Base-by-base conservation (phyloP, 1,140 invertebrate species). In the Arion vulgaris region DNA sequence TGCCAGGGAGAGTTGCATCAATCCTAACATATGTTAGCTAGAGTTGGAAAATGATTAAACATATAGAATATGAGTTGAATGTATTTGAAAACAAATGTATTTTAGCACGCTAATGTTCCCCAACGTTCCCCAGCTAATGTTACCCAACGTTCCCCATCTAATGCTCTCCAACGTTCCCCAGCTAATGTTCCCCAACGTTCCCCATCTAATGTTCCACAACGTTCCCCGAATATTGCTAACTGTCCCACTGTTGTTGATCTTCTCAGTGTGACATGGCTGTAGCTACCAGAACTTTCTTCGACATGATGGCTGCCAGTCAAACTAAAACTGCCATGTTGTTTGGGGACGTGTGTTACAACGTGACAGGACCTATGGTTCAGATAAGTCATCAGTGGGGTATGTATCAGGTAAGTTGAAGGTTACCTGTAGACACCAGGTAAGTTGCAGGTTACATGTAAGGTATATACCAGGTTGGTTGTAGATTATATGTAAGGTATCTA, bases 221-320 rank as follows among this genome's bases (percentile, higher is more conserved):
- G n/a, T n/a, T n/a, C n/a, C n/a, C n/a, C n/a, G n/a, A n/a, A n/a
- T n/a, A n/a, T 38, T 74, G 34, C 73, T n/a, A n/a, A n/a, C n/a
- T n/a, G n/a, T n/a, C n/a, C n/a, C n/a, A 1, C 62, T 82, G 26
- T 90, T 82, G 90, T 82, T 86, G 53, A n/a, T n/a, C n/a, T 90
- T 87, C 78, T 85, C 94, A 99, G 98, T 99, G 98, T 92, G 98
- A 98, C 92, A 96, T 98, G 36, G 97, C 98, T 0, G 96, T 98
- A n/a, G 98, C 98, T 1, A 97, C 99, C 83, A 98, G 98, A 92
- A 96, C 97, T 0, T 98, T 99, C 91, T 99, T 99, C 93, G 98
- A 99, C 92, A 98, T 99, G 96, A 98, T 99, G 95, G 96, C 98
- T 93, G 95, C 90, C 94, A 69, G 69, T 15, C 97, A 5, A 94